Evolutionary conservation across 1,140 invertebrate species (phyloP), one percentile per base, ranked within the genome.

Genomic region (Lordiphosa clarofinis): DNA sequence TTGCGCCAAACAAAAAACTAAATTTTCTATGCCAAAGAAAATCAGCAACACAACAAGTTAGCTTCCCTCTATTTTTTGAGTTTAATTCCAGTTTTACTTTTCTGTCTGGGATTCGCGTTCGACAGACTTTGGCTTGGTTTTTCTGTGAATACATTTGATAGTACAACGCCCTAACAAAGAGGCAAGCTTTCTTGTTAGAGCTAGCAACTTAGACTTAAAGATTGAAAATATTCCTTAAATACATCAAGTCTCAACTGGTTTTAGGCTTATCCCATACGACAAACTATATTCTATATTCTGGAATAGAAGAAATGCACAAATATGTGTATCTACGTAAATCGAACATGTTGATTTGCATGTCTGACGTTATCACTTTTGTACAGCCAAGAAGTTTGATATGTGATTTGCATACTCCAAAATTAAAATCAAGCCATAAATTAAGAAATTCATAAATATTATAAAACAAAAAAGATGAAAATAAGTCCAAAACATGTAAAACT

Each of bases 251-350:
- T 28, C 13, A 70, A 72, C 67, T 47, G 59, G 76, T 72, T 79
- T 70, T n/a, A 19, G 69, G 59, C 49, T 74, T 68, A 65, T 64
- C 59, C 74, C 74, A 57, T 54, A 39, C 21, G 43, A 13, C 66
- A 38, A 70, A 67, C 66, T 67, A 67, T 61, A 82, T 82, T 81
- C 62, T 58, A 58, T 52, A 10, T 10, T 6, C 53, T 56, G 39
- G 40, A 64, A 39, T 24, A 21, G 6, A 24, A 47, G 54, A 19
- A 33, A 42, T 53, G 48, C 62, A 64, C 60, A 82, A 58, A 60
- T 52, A 67, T 72, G 56, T 62, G 59, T 53, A 68, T 40, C 58
- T 52, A 42, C 39, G 59, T 47, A 36, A 42, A 8, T 28, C 24
- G 24, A 28, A 55, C 40, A 3, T n/a, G 31, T 56, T 31, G 24